Conservation (phyloP, 2,888 invertebrate species). For the Campaea margaritaria region DNA sequence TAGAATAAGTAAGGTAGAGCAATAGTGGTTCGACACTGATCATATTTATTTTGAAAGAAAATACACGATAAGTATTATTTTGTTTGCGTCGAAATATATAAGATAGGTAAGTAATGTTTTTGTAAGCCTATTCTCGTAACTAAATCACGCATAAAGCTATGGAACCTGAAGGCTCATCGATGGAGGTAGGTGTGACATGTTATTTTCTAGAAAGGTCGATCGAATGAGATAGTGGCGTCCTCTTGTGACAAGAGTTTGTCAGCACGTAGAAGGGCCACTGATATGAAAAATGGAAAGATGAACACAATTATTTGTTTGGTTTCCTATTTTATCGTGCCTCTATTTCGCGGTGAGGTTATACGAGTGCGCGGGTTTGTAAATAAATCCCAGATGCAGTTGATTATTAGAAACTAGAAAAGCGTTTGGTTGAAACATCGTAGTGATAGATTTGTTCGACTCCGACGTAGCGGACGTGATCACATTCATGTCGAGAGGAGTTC, state of each 20-base stretch:
- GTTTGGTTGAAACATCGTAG: too few relatives aligned
- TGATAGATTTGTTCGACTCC: too few relatives aligned
- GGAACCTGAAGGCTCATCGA: not conserved
- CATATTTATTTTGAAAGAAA: not conserved
- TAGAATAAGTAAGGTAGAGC: not conserved
- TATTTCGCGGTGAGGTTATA: too few relatives aligned
- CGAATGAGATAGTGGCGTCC: not conserved
- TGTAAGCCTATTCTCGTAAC: constrained; percentile 9
- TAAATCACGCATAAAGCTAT: not conserved
- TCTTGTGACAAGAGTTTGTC: too few relatives aligned
- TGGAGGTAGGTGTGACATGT: not conserved
- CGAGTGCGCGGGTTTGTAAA: too few relatives aligned
- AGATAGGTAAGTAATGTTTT: not conserved
- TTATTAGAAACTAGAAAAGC: too few relatives aligned
- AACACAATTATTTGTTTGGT: too few relatives aligned
- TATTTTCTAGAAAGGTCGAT: constrained; percentile 1
- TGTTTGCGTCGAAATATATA: not conserved
- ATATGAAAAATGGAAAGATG: too few relatives aligned
- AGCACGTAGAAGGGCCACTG: too few relatives aligned
- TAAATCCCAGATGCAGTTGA: too few relatives aligned
- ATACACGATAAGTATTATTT: not conserved
- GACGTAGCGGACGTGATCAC: not conserved
- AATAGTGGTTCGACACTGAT: not conserved
- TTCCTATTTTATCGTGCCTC: too few relatives aligned
- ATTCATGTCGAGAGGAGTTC: not conserved